phyloP scores from a whole-genome alignment of 1,140 invertebrate genomes.

The Akabosia matsudoensis region DNA sequence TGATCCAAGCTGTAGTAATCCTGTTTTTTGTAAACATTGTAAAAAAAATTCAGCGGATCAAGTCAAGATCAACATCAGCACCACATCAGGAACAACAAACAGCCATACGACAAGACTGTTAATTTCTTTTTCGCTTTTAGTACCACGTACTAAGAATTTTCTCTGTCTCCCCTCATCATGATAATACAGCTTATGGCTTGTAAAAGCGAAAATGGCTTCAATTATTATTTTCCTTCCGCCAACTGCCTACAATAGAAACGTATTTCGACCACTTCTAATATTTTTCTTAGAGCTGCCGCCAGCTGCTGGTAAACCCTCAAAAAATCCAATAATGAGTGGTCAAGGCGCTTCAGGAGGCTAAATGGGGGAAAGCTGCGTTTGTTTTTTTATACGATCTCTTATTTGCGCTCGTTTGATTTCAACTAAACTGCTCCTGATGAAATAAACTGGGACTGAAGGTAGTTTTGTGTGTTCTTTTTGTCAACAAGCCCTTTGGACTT shows the following conservation, averaged over 20 bases:
- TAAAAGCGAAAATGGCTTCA: too few relatives aligned
- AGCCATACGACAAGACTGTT: background rate
- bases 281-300: too few relatives aligned
- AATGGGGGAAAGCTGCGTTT: background rate
- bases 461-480: background rate
- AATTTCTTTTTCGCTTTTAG: too few relatives aligned
- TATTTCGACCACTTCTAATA: too few relatives aligned
- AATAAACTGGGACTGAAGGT: background rate
- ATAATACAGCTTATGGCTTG: too few relatives aligned
- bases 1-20: background rate
- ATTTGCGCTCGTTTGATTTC: background rate
- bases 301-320: too few relatives aligned
- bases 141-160: too few relatives aligned
- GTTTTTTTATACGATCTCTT: background rate
- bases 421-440: background rate
- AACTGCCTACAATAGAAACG: too few relatives aligned
- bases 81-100: background rate
- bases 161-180: too few relatives aligned
- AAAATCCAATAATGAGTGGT: too few relatives aligned
- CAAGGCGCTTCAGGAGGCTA: too few relatives aligned
- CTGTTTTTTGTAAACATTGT: constrained; percentile 18
- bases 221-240: too few relatives aligned
- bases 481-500: background rate
- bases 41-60: constrained; percentile 15
- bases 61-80: background rate